Evolutionary conservation across 2,888 invertebrate genomes (phyloP).

Genomic region (Didymodactylos carnosus): DNA sequence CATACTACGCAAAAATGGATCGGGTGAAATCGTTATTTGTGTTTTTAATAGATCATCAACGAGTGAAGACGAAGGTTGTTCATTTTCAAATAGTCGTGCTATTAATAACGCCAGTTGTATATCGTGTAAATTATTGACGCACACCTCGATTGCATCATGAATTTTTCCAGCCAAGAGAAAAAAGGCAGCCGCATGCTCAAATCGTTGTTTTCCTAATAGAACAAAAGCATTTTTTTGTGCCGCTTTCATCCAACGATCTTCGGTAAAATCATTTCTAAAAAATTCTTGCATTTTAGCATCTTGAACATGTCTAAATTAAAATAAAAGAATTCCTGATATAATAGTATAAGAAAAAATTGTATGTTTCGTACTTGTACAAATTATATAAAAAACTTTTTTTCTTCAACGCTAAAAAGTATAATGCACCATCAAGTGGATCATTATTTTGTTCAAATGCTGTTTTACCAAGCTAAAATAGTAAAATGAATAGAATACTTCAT

Average conservation of each 20-base stretch:
- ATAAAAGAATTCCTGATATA: not conserved
- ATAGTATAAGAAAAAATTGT: not conserved
- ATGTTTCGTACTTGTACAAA: slow-evolving; percentile 44
- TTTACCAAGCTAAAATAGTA: slow-evolving; percentile 50
- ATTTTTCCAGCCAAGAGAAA: slow-evolving; percentile 81
- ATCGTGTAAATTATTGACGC: slow-evolving; percentile 72
- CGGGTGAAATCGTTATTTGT: slow-evolving; percentile 31
- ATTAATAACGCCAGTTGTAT: slow-evolving; percentile 84
- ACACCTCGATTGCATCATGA: slow-evolving; percentile 80
- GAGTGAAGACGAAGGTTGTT: slow-evolving; percentile 25
- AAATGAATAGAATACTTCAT: not conserved
- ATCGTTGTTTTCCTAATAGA: slow-evolving; percentile 77
- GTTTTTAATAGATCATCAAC: slow-evolving; percentile 9
- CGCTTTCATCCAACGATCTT: slow-evolving; percentile 85
- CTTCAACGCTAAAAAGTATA: slow-evolving; percentile 91
- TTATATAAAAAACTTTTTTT: slow-evolving; percentile 92
- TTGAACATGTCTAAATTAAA: slow-evolving; percentile 45
- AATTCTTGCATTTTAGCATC: slow-evolving; percentile 82
- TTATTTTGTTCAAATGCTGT: slow-evolving; percentile 71
- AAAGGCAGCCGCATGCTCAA: slow-evolving; percentile 93
- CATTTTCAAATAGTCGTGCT: slow-evolving; percentile 63
- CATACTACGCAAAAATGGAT: slow-evolving; percentile 93
- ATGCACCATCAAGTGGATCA: slow-evolving; percentile 87
- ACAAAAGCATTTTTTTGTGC: slow-evolving; percentile 94
- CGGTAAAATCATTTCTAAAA: slow-evolving; percentile 75